Evolutionary conservation across 1,140 invertebrate species (phyloP).

Genomic region (Drosophila pectinifera): DNA sequence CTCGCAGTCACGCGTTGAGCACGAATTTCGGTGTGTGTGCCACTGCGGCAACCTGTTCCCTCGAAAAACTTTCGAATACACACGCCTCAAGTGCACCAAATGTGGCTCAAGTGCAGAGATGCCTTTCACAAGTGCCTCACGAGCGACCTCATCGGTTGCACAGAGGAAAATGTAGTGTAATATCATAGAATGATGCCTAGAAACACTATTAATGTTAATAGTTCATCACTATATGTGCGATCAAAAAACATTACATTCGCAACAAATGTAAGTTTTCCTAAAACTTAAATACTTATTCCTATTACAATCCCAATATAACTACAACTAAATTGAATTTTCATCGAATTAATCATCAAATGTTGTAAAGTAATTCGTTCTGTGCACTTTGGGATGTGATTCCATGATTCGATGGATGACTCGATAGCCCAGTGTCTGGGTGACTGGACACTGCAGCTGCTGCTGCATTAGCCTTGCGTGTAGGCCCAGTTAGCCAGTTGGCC

Average conservation of each 20-base stretch:
- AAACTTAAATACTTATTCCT: background rate
- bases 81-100: conserved; percentile 70
- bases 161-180: background rate
- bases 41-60: conserved; percentile 54
- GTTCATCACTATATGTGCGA: background rate
- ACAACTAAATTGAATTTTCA: no score
- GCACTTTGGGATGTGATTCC: background rate
- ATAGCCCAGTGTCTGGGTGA: conserved; percentile 8
- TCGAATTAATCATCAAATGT: background rate
- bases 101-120: conserved; percentile 75
- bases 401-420: background rate
- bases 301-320: no score
- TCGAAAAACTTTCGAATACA: conserved; percentile 62
- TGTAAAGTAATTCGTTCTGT: background rate
- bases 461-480: conserved; percentile 24
- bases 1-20: conserved; percentile 49
- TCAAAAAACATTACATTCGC: background rate
- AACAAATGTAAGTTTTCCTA: background rate
- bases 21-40: conserved; percentile 29
- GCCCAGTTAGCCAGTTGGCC: conserved; percentile 53
- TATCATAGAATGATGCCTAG: background rate
- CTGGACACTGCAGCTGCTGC: conserved; percentile 17
- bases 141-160: conserved; percentile 32
- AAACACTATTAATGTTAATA: background rate
- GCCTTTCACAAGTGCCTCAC: conserved; percentile 57